Percentiles rank a stretch among this genome's conserved stretches.
Conservation (phyloP, 2,888 invertebrate species). For the Drosophila diplacantha region DNA sequence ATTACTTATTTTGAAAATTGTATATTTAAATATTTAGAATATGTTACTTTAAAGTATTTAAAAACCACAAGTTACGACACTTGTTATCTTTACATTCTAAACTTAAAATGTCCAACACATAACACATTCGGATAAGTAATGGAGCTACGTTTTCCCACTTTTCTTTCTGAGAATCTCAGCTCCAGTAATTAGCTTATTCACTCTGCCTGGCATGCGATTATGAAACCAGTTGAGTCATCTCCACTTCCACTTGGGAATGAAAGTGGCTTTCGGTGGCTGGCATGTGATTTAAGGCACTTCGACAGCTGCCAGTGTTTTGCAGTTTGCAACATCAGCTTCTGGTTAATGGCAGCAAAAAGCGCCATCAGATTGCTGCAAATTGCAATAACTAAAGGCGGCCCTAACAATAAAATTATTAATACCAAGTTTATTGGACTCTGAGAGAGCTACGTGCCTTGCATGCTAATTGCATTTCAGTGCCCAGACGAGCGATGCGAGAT, state of each 20-base stretch:
- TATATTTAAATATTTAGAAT: not conserved
- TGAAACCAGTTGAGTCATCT: slow-evolving; percentile 44
- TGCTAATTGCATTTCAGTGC: slow-evolving; percentile 54
- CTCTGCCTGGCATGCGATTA: slow-evolving; percentile 12
- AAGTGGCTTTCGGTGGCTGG: slow-evolving; percentile 1
- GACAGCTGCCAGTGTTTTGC: not conserved
- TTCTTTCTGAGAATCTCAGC: slow-evolving; percentile 1
- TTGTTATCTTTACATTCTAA: not conserved
- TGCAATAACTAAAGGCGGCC: slow-evolving; percentile 19
- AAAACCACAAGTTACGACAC: no score
- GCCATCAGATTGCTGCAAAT: slow-evolving; percentile 31
- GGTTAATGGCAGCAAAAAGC: slow-evolving; percentile 22
- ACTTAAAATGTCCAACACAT: not conserved
- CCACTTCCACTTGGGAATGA: slow-evolving; percentile 5
- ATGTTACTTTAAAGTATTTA: not conserved
- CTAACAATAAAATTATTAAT: slow-evolving; percentile 50
- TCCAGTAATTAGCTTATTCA: slow-evolving; percentile 25
- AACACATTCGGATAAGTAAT: not conserved
- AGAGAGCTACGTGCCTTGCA: slow-evolving; percentile 62
- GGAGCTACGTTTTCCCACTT: not conserved
- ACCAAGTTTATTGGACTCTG: slow-evolving; percentile 56
- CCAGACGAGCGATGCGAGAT: slow-evolving; percentile 19
- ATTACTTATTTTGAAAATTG: no score
- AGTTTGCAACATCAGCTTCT: slow-evolving; percentile 18
- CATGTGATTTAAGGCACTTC: slow-evolving; percentile 4